Conservation (phyloP, 2,113 vertebrate genomes). For the Proterorhinus semilunaris region DNA sequence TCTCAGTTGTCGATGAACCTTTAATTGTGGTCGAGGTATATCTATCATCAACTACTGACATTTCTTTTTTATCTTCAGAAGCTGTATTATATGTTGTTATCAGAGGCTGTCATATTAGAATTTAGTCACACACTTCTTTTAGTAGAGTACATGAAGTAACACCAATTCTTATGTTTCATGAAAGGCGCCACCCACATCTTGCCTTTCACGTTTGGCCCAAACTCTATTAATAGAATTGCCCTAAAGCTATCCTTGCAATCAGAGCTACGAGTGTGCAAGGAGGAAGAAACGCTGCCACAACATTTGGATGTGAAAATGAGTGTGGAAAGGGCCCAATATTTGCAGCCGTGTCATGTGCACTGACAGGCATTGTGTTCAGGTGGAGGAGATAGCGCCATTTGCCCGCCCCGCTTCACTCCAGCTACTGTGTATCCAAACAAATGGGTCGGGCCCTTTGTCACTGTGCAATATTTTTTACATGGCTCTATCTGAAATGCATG, state of each 20-base stretch:
- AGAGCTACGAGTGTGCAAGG: slow-evolving; percentile 18
- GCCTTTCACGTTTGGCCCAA: slow-evolving; percentile 11
- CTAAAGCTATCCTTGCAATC: slow-evolving; percentile 17
- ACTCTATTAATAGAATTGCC: slow-evolving; percentile 5
- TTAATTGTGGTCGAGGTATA: too few species aligned
- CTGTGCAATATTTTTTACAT: slow-evolving; percentile 40
- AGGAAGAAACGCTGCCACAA: slow-evolving; percentile 22
- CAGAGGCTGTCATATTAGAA: too few species aligned
- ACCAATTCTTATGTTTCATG: not conserved
- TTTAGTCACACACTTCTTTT: not conserved
- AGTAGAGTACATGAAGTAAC: not conserved
- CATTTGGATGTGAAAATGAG: slow-evolving; percentile 25
- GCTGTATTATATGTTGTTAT: too few species aligned
- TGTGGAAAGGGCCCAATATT: slow-evolving; percentile 39
- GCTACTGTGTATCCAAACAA: slow-evolving; percentile 45
- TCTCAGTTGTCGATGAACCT: too few species aligned
- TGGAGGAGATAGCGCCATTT: slow-evolving; percentile 34
- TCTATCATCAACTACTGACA: too few species aligned
- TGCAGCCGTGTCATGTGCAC: slow-evolving; percentile 35
- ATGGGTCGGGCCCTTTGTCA: slow-evolving; percentile 53
- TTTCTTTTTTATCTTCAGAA: too few species aligned
- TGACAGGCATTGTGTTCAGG: slow-evolving; percentile 50
- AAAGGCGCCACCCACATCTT: not conserved
- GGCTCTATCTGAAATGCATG: slow-evolving; percentile 32
- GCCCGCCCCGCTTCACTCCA: slow-evolving; percentile 23